Evolutionary conservation across 2,888 invertebrate species (phyloP), one percentile per base, ranked within the genome.

Genomic region (Pristionchus japonicus): DNA sequence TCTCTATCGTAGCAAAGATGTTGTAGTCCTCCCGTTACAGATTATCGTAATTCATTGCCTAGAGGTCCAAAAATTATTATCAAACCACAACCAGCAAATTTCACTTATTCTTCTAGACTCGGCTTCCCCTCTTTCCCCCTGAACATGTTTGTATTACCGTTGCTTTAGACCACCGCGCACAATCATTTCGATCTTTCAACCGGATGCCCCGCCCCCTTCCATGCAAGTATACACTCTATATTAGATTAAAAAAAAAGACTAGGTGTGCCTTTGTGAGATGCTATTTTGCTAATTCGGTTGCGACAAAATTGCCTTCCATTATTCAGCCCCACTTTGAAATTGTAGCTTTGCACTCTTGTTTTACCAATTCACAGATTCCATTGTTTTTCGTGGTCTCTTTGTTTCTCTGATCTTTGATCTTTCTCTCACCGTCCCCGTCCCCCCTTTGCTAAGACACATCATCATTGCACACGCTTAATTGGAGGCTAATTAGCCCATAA

Each of bases 131-230:
- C n/a, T 17, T 31, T 15, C 37, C 77, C n/a, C n/a, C n/a, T n/a
- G 43, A 40, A 47, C 77, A 77, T 77, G 77, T 77, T 77, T 23
- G 77, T 77, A 77, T 47, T 47, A 77, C 64, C 23, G 40, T 40
- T 67, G 77, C 77, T 77, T 77, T 77, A 77, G 77, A 47, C 43
- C 40, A 77, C 77, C 77, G 27, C 43, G 77, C 77, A 77, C 77
- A 77, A 77, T 77, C 27, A 77, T 43, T 43, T 47, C 77, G 77
- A 77, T 77, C 77, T 77, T 77, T 77, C 77, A 77, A 27, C 77
- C 27, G 27, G 43, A 77, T 43, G 23, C 47, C 43, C 77, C 77
- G n/a, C 43, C 27, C 37, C 43, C 43, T 13, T 74, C 23, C 40
- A 27, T 77, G 43, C 77, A 77, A 47, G 77, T 74, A 77, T n/a